A percentile compares a stretch with the other conserved stretches of the same genome.
Conservation (phyloP, 1,140 invertebrate genomes). For the Ceratosolen solmsi region DNA sequence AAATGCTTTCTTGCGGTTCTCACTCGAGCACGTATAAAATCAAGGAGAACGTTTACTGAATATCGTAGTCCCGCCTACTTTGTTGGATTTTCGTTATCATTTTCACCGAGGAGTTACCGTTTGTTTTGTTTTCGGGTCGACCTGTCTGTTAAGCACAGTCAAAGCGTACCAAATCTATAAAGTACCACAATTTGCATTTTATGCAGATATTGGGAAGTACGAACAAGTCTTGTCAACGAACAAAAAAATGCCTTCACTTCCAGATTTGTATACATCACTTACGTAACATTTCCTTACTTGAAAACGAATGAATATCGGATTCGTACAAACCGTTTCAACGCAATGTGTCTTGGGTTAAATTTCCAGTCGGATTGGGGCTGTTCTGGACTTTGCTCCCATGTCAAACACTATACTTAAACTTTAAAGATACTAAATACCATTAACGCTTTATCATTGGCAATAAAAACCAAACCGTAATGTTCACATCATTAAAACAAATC, state of each 20-base stretch:
- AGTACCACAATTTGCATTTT: slow-evolving; percentile 44
- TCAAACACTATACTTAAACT: slow-evolving; percentile 62
- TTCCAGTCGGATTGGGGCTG: slow-evolving; percentile 52
- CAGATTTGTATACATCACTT: slow-evolving; percentile 46
- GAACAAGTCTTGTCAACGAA: slow-evolving; percentile 48
- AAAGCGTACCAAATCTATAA: slow-evolving; percentile 50
- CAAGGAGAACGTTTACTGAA: slow-evolving; percentile 55
- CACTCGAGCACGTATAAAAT: slow-evolving; percentile 57
- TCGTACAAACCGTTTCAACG: slow-evolving; percentile 48
- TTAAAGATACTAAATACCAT: slow-evolving; percentile 51
- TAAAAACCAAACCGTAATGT: slow-evolving; percentile 31
- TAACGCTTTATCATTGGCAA: slow-evolving; percentile 44
- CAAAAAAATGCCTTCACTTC: slow-evolving; percentile 50
- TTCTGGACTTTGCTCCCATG: slow-evolving; percentile 63
- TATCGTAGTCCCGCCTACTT: slow-evolving; percentile 53
- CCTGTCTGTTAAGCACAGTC: slow-evolving; percentile 48
- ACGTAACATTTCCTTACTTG: slow-evolving; percentile 36
- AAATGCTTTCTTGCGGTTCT: slow-evolving; percentile 50
- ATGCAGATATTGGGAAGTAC: slow-evolving; percentile 42
- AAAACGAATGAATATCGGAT: slow-evolving; percentile 44
- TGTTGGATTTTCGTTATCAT: slow-evolving; percentile 43
- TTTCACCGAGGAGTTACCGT: slow-evolving; percentile 47
- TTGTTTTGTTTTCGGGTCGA: slow-evolving; percentile 48
- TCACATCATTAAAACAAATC: slow-evolving; percentile 23
- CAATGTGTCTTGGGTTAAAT: slow-evolving; percentile 45